Base-by-base conservation (phyloP, 1,140 invertebrate species). In the Cherax quadricarinatus region DNA sequence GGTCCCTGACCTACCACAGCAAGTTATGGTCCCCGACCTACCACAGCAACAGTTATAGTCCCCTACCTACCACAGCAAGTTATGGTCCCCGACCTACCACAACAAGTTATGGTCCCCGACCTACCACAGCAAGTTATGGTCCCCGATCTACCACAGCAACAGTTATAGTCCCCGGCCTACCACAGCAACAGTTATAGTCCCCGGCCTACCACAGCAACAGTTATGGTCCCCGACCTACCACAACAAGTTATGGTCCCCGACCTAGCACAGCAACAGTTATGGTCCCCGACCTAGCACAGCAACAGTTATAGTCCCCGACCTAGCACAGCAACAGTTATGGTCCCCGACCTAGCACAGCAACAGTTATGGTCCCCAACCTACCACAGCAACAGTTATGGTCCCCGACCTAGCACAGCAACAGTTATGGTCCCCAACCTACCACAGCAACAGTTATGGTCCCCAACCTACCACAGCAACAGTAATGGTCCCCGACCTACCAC, bases 1-100 rank as follows among this genome's bases (percentile, higher is more conserved):
- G 2, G 53, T 57, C 53, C 53, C 53, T 5, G 9, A 18, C 4
- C 62, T 18, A 66, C 62, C 62, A 66, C 62, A 57, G 53, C 14
- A 41, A 41, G 53, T 0, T 57, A 57, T 57, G 53, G 53, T 57
- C 53, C 53, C 53, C 1, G 9, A 14, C 6, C 53, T 5, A 57
- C 53, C 53, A 57, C 88, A 89, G 88, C 83, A 41, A 41, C 30
- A 41, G 80, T 84, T 89, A 89, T 57, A 51, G 81, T 89, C 81
- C 21, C 80, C 66, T 6, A 14, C 6, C 53, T 5, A 57, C 53
- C 53, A 57, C 88, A 89, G 88, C 83, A 41, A 41, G 80, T 84
- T 89, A 89, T 57, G 66, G 81, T 89, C 81, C 21, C 80, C 62
- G 14, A 12, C 2, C 53, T 1, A 57, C 53, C 75, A 83, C 30